Evolutionary conservation across 1,140 invertebrate species (phyloP), one percentile per base, ranked within the genome.

Genomic region (Bombus balteatus): DNA sequence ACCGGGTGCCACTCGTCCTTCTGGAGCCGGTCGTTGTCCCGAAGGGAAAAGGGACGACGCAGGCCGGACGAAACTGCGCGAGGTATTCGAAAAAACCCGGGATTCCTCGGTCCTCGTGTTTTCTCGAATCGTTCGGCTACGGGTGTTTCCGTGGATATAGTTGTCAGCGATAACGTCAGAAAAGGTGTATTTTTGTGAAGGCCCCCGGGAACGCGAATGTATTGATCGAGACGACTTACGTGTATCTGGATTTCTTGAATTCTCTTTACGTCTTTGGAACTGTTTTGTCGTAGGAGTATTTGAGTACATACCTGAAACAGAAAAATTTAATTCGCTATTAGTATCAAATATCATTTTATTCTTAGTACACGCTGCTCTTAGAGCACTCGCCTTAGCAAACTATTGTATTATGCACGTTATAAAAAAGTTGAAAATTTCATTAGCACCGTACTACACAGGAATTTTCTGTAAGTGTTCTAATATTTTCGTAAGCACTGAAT

Each of bases 111-210:
- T 53, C 28, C 32, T 8, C 34, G 83, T 80, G 76, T 83, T 78
- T 75, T 78, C 82, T 83, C 65, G 59, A 78, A 83, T 71, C 34
- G 43, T 9, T 10, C 3, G 34, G 41, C 47, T 18, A 41, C 15
- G 72, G 34, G 22, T n/a, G 68, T 62, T 71, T 71, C 72, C 70
- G 47, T 62, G 65, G 66, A 84, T 84, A 84, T 71, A 84, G 75
- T 84, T 62, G 83, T 84, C 83, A 84, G 39, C 83, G 83, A 84
- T 84, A 84, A 84, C 72, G 73, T 57, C 73, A 39, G 22, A 28
- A 32, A 22, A 25, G n/a, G 53, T 66, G 72, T 37, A 84, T 84
- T 57, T 41, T 83, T 83, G 75, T n/a, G n/a, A 47, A 18, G 47
- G 28, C 57, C 28, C 2, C 5, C 43, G 18, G 18, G 53, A 65